Conservation (phyloP, 2,888 invertebrate genomes). For the Hirtodrosophila alboralis region DNA sequence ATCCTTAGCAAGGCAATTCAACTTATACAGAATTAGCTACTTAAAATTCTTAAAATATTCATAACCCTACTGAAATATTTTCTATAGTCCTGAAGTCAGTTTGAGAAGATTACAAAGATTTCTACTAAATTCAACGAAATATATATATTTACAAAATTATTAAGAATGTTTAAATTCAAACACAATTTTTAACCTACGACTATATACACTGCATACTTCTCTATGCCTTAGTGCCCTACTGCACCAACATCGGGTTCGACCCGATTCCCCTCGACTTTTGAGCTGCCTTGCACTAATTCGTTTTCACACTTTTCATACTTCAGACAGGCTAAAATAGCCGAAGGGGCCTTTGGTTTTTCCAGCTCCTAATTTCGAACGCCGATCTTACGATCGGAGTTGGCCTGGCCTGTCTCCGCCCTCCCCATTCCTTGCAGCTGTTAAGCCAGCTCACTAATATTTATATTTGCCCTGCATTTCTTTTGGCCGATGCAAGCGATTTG, state of each 20-base stretch:
- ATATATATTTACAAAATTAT: too few relatives aligned
- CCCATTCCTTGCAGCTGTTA: constrained; percentile 30
- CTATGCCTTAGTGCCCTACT: constrained; percentile 45
- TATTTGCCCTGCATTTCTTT: constrained; percentile 78
- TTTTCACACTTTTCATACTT: constrained; percentile 74
- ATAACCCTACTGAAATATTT: too few relatives aligned
- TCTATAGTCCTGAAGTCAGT: too few relatives aligned
- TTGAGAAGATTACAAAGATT: too few relatives aligned
- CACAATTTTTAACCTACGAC: too few relatives aligned
- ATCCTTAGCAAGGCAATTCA: too few relatives aligned
- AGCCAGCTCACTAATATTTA: constrained; percentile 63
- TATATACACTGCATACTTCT: not conserved
- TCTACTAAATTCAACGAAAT: too few relatives aligned
- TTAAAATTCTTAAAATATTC: too few relatives aligned
- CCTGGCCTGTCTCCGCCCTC: constrained; percentile 23
- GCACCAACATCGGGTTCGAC: not conserved
- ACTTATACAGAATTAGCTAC: too few relatives aligned
- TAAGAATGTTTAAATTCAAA: too few relatives aligned
- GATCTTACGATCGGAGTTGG: constrained; percentile 46
- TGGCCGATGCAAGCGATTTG: constrained; percentile 66
- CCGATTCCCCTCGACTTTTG: constrained; percentile 5
- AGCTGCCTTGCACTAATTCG: constrained; percentile 61
- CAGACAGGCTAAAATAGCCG: constrained; percentile 59
- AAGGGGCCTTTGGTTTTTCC: constrained; percentile 45
- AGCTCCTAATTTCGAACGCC: constrained; percentile 67